Evolutionary conservation across 2,113 vertebrate species (phyloP).

Genomic region (Eidolon helvum): DNA sequence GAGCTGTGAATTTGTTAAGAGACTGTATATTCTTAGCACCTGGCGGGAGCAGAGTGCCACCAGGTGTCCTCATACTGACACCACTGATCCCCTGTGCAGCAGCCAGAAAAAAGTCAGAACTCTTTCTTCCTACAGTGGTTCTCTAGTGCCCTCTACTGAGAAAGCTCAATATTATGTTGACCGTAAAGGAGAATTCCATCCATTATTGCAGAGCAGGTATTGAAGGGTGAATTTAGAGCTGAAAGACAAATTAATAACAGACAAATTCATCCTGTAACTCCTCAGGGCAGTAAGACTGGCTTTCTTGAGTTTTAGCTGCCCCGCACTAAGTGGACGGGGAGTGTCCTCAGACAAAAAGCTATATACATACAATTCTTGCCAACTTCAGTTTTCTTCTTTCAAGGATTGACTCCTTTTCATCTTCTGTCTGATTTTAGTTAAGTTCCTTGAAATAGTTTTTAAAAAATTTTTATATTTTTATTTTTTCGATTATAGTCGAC

Average conservation of each 20-base stretch:
- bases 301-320: background rate
- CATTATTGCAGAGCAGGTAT: background rate
- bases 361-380: background rate
- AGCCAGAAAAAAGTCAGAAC: background rate
- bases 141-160: constrained; percentile 37
- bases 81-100: background rate
- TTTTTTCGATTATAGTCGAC: no score
- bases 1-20: background rate
- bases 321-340: background rate
- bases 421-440: background rate
- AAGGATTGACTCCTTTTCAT: background rate
- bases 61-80: background rate
- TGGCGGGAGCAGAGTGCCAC: background rate
- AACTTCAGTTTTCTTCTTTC: background rate
- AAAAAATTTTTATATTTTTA: background rate
- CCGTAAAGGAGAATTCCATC: background rate
- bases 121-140: background rate
- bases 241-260: background rate
- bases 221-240: background rate
- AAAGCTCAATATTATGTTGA: background rate
- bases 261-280: background rate
- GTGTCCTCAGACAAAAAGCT: background rate
- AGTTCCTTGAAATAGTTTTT: background rate
- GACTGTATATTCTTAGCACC: background rate
- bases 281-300: background rate